Conservation (phyloP, 2,888 invertebrate species). For the Frankliniella fusca region DNA sequence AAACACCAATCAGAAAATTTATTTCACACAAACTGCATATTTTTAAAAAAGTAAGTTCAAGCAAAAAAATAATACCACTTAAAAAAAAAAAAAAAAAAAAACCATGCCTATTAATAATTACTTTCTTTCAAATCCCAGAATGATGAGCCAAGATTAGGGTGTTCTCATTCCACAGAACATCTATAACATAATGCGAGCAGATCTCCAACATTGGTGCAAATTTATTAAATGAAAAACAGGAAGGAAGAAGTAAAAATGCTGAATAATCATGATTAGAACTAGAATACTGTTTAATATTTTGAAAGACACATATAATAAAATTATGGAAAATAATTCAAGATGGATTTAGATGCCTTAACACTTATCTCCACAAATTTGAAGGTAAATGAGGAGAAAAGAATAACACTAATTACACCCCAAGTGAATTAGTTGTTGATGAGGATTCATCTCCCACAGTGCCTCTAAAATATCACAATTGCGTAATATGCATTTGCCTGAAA, state of each 20-base stretch:
- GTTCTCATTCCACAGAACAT: too few species aligned
- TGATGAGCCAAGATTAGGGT: too few species aligned
- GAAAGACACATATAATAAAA: conserved; percentile 3
- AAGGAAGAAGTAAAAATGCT: neutral
- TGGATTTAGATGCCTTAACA: neutral
- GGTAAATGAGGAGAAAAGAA: neutral
- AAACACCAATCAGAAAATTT: neutral
- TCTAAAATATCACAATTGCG: conserved; percentile 1
- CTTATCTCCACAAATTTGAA: neutral
- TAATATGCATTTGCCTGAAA: neutral
- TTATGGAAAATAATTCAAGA: neutral
- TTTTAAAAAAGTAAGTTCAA: neutral
- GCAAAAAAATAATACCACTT: neutral
- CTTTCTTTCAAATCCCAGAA: neutral
- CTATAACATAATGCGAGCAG: too few species aligned
- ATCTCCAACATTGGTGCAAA: neutral
- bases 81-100: neutral
- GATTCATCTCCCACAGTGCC: conserved; percentile 6
- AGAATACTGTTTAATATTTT: neutral
- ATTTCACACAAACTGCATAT: neutral
- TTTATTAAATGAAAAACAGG: neutral
- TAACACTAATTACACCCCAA: neutral
- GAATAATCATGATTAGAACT: neutral
- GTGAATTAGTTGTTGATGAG: neutral
- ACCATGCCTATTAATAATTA: neutral